Conservation (phyloP, 1,140 invertebrate genomes). For the Venustaconcha ellipsiformis region DNA sequence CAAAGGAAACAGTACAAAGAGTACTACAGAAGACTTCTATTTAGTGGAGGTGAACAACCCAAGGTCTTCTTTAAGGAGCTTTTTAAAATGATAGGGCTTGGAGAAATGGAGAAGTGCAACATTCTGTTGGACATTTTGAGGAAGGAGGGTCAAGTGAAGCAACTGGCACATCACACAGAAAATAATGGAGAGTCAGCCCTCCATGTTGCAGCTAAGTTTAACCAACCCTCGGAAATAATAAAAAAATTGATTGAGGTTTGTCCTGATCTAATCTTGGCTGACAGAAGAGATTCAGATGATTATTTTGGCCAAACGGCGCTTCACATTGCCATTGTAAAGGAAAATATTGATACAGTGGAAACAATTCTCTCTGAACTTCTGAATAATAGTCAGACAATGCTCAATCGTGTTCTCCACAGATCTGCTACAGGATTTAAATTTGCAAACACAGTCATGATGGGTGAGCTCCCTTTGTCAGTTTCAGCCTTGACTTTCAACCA, state of each 20-base stretch:
- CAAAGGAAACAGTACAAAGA: conserved; percentile 22
- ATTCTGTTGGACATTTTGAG: conserved; percentile 16
- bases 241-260: conserved; percentile 22
- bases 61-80: conserved; percentile 16
- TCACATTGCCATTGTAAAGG: conserved; percentile 41
- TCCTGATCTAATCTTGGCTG: conserved; percentile 26
- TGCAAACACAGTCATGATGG: conserved; percentile 47
- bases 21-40: conserved; percentile 14
- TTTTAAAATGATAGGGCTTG: conserved; percentile 11
- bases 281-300: conserved; percentile 18
- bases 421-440: conserved; percentile 36
- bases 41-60: conserved; percentile 4
- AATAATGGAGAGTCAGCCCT: conserved; percentile 27
- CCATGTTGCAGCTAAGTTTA: conserved; percentile 34
- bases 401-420: conserved; percentile 14
- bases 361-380: conserved; percentile 29
- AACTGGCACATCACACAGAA: conserved; percentile 13
- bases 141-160: conserved; percentile 10
- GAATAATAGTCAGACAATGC: conserved; percentile 9
- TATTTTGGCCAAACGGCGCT: conserved; percentile 46
- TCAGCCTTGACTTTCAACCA: conserved; percentile 43
- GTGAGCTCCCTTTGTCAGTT: conserved; percentile 43
- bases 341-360: conserved; percentile 32
- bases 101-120: conserved; percentile 12
- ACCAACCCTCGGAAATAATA: conserved; percentile 27